Conservation (phyloP, 2,113 vertebrate genomes). For the Ranitomeya variabilis region DNA sequence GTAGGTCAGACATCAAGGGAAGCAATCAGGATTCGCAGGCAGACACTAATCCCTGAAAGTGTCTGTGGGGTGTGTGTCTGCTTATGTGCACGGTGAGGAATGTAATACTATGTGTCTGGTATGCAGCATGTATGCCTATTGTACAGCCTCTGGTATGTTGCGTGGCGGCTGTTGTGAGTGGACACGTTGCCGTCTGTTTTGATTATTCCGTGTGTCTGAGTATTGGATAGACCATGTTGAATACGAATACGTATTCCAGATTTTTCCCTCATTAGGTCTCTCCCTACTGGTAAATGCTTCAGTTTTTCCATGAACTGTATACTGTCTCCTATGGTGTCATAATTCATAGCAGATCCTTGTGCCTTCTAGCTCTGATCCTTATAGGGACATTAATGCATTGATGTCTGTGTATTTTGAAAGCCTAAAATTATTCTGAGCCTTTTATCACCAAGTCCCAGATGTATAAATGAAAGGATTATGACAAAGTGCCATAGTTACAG, state of each 20-base stretch:
- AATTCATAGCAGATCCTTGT: neutral
- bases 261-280: neutral
- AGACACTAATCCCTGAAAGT: slow-evolving; percentile 47
- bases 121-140: neutral
- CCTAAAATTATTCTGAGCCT: slow-evolving; percentile 4
- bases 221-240: neutral
- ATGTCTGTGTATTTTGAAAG: neutral
- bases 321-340: slow-evolving; percentile 2
- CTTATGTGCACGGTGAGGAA: neutral
- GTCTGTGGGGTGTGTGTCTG: slow-evolving; percentile 34
- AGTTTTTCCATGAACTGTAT: slow-evolving; percentile 35
- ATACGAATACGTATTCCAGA: slow-evolving; percentile 7
- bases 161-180: neutral
- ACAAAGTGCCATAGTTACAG: neutral
- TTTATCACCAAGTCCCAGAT: slow-evolving; percentile 18
- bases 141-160: neutral
- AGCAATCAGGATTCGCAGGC: slow-evolving; percentile 39
- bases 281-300: slow-evolving; percentile 14
- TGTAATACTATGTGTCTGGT: slow-evolving; percentile 16
- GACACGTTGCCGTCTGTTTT: slow-evolving; percentile 2
- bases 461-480: neutral
- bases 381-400: slow-evolving; percentile 1
- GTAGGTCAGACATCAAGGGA: slow-evolving; percentile 57
- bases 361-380: neutral
- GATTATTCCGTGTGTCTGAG: neutral